Conservation (phyloP, 2,797 vertebrate genomes). For the Pipistrellus nathusii region DNA sequence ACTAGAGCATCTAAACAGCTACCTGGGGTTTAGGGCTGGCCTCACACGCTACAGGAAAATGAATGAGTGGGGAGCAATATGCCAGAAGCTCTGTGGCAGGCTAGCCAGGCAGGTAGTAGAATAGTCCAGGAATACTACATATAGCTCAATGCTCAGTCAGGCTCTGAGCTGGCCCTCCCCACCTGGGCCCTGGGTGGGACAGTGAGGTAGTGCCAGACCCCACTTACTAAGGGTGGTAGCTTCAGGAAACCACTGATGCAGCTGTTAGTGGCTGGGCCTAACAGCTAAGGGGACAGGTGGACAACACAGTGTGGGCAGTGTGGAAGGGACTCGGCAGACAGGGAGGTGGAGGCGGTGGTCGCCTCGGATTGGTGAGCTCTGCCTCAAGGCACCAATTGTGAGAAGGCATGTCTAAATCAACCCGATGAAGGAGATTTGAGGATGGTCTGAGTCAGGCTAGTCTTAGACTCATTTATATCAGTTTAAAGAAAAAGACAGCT, state of each 20-base stretch:
- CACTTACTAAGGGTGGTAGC: not conserved
- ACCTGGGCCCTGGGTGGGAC: not conserved
- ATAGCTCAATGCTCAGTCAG: not conserved
- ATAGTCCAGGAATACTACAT: not conserved
- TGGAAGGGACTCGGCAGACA: not conserved
- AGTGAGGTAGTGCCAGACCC: not conserved
- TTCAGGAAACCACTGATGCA: not conserved
- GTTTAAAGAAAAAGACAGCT: not conserved
- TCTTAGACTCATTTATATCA: not conserved
- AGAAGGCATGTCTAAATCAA: not conserved
- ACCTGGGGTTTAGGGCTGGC: not conserved
- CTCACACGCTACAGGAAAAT: not conserved
- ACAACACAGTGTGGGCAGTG: fast-evolving
- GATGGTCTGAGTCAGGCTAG: not conserved
- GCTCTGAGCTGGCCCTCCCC: not conserved
- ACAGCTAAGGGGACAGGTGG: not conserved
- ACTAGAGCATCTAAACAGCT: too few species aligned
- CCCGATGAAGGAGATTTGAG: not conserved
- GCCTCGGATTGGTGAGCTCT: not conserved
- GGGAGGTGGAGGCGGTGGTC: not conserved
- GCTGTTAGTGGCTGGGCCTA: not conserved
- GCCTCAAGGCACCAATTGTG: not conserved
- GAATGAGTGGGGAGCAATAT: not conserved
- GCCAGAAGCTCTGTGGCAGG: not conserved
- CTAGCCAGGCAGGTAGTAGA: not conserved